Evolutionary conservation across 2,113 vertebrate species (phyloP), one percentile per base, ranked within the genome.

Genomic region (Picathartes gymnocephalus): DNA sequence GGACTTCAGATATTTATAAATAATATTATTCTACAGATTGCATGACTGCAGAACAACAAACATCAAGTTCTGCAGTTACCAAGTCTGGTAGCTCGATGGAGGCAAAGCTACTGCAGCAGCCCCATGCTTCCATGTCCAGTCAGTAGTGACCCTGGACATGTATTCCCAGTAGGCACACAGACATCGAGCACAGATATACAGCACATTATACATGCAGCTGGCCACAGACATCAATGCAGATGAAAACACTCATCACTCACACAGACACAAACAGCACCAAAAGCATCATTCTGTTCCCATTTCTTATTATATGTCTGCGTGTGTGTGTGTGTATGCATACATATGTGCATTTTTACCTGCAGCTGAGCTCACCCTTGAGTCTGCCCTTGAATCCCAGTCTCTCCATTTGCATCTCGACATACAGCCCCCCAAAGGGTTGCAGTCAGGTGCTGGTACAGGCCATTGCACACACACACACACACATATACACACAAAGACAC

Each of bases 341-440:
- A 25, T 4, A 25, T 40, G 15, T 3, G 18, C 45, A 28, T n/a
- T 47, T n/a, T 13, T 27, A 74, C 7, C 11, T 37, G 37, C 7
- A 62, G 31, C 28, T 82, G 23, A 62, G 20, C 10, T 82, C 31
- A 33, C 4, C 7, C 35, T n/a, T n/a, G n/a, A 39, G 21, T 25
- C 44, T 58, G 10, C 8, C 33, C 21, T n/a, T 56, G 35, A 30
- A 79, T 51, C 15, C n/a, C 37, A 61, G 6, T 37, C 11, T 54
- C 5, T 66, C 20, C 39, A 35, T 28, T 10, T 76, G 10, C 2
- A 4, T 8, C 20, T 40, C 3, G 6, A 48, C 8, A 11, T 28
- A 24, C 0, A 2, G 42, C 4, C 6, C 10, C 2, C 4, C 10
- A 56, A 56, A 48, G 9, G 8, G 12, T 3, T 8, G 2, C 30